Base-by-base conservation (phyloP, 2,797 vertebrate species). In the Chiroxiphia lanceolata region DNA sequence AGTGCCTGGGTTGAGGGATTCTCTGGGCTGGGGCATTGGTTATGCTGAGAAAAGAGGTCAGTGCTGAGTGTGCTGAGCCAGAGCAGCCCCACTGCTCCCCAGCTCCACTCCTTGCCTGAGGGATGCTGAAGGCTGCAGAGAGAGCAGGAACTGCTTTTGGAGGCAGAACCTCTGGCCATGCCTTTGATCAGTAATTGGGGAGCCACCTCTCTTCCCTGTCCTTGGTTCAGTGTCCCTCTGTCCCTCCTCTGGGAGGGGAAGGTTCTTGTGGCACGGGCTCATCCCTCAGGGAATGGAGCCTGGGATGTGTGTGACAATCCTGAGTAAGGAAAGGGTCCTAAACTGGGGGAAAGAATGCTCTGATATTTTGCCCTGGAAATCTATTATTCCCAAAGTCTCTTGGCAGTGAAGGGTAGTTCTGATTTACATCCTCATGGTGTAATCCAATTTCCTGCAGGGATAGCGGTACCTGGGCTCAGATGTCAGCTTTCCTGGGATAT, bases 301-400 rank as follows among this genome's bases (percentile, higher is more conserved):
- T 15, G 88, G 57, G 69, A 2, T 31, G 27, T 11, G 29, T 27
- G 27, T 21, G 27, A 22, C 19, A 17, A 29, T 2, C 15, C 33
- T 10, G 23, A 15, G 7, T 2, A 8, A 61, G 10, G 13, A 27
- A 31, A 79, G 27, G 10, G 15, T 14, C 29, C 64, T 27, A 6
- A 25, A 26, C 1, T 2, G 15, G 10, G 6, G 33, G 27, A 10
- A 40, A 3, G 21, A 25, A 6, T 1, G 1, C 3, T 16, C 56
- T 81, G 45, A 10, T 38, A 13, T 85, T 71, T 88, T 70, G 8
- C 40, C 54, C 21, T 54, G 63, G 29, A 63, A 79, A 54, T 40
- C 26, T 12, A 2, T 53, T 6, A 6, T 44, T 75, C 9, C 57
- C 67, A 22, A n/a, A 71, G 22, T 33, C 50, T 45, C 40, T 61